These are phyloP conservation scores for Pogoniulus pusillus DNA, from an alignment of 2,797 vertebrate genomes.

Conservation along the genomic window DNA sequence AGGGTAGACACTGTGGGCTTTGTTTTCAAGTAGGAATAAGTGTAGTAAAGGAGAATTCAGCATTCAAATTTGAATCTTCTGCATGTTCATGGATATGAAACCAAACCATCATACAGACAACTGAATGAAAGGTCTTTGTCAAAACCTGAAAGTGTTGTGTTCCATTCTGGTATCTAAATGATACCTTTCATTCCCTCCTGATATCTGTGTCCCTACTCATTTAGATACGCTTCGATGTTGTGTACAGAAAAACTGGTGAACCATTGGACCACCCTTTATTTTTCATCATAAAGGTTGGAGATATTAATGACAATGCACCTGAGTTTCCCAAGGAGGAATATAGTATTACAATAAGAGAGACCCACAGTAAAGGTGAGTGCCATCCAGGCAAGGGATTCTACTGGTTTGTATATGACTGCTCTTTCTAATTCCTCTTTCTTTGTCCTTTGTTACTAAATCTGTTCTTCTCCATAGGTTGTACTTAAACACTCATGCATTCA, in stretches of 20 bases:
- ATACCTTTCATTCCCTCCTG: background rate
- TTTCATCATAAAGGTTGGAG: slow-evolving; percentile 80
- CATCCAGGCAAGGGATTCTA: background rate
- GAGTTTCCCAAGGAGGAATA: slow-evolving; percentile 40
- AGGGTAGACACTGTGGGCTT: background rate
- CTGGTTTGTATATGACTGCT: background rate
- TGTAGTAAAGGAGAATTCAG: background rate
- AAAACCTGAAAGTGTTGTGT: background rate
- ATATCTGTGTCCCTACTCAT: background rate
- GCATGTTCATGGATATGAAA: background rate
- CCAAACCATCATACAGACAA: background rate
- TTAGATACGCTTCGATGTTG: slow-evolving; percentile 81
- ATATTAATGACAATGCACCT: slow-evolving; percentile 86
- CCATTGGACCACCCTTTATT: slow-evolving; percentile 76
- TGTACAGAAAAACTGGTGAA: accelerated
- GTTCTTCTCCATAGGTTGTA: background rate
- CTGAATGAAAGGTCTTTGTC: too few relatives aligned
- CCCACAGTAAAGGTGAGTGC: slow-evolving; percentile 62
- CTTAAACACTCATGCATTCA: background rate
- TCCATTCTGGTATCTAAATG: background rate
- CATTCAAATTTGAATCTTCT: background rate
- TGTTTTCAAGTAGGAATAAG: background rate
- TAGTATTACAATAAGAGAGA: slow-evolving; percentile 65
- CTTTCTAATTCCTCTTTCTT: background rate
- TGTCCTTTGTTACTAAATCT: background rate